Percentiles rank a stretch among this genome's conserved stretches.
Evolutionary conservation across 2,797 vertebrate species (phyloP).

Genomic region (Aphelocoma californica): DNA sequence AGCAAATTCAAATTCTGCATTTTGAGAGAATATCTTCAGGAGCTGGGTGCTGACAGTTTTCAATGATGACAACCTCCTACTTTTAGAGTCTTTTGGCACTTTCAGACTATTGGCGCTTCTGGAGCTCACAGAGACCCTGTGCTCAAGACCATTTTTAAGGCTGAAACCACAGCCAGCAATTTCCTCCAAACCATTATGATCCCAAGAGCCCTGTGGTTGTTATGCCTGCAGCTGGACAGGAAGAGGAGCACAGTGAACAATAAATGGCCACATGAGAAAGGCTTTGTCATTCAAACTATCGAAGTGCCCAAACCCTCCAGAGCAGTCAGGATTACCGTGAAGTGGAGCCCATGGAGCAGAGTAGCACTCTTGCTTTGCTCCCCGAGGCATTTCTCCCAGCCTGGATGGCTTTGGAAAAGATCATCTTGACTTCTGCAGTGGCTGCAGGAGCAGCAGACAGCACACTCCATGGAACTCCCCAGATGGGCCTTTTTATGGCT

Average conservation of each 20-base stretch:
- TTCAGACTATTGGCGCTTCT: neutral
- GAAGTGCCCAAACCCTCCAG: neutral
- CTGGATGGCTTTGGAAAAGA: neutral
- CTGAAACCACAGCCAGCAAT: neutral
- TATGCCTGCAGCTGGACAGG: neutral
- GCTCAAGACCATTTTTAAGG: neutral
- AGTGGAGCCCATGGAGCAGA: neutral
- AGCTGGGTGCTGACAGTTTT: neutral
- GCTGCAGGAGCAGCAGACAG: neutral
- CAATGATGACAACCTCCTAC: neutral
- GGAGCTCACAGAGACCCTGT: neutral
- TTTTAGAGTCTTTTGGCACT: neutral
- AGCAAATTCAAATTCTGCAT: neutral
- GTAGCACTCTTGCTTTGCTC: neutral
- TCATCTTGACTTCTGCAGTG: neutral
- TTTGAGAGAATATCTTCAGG: neutral
- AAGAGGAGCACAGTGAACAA: neutral
- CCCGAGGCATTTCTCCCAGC: neutral
- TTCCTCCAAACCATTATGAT: neutral
- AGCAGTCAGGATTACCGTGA: neutral
- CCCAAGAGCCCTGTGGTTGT: neutral
- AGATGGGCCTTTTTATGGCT: neutral
- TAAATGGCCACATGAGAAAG: neutral
- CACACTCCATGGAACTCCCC: neutral
- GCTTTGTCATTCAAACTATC: neutral